Base-by-base conservation (phyloP, 2,113 vertebrate genomes). In the Actenoides lindsayi region DNA sequence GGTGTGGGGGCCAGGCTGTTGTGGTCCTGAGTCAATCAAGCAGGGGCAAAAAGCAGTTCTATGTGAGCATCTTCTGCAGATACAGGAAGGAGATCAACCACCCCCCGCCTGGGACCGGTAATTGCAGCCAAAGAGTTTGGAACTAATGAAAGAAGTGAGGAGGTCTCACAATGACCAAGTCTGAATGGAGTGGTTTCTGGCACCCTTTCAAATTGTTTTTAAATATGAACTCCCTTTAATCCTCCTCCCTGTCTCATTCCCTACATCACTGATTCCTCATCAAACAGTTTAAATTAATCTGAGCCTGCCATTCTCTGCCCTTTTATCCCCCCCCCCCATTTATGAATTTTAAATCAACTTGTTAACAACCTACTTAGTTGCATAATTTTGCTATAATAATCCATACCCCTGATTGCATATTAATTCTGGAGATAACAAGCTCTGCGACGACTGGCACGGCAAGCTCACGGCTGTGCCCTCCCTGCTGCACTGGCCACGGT, bases 301-400 rank as follows among this genome's bases (percentile, higher is more conserved):
- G 74, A 95, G 89, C 89, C 68, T 76, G 67, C 57, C n/a, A 10
- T 82, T 83, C 69, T 82, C 78, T 89, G 73, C 51, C 80, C 83
- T 91, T 37, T 93, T 91, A 87, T 95, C 82, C 18, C 83, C 41
- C 5, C 37, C 63, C 64, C 5, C 4, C 87, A 59, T 81, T 92
- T 94, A 91, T 90, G 90, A 96, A 90, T 96, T 92, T 83, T 93
- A 95, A 96, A 96, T 97, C 86, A 93, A 93, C 90, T 96, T 96
- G 92, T 95, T 97, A 96, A 97, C 93, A 94, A 75, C 87, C 89
- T 75, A 83, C 74, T 97, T 95, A 95, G 92, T 89, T 94, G 93
- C 62, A 76, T 91, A 62, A 94, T 96, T 95, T 82, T 42, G 21
- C 69, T 71, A 6, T 87, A 76, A 87, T 82, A 95, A 91, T 87